Conservation (phyloP, 2,888 invertebrate species). For the Lasioglossum villosulum region DNA sequence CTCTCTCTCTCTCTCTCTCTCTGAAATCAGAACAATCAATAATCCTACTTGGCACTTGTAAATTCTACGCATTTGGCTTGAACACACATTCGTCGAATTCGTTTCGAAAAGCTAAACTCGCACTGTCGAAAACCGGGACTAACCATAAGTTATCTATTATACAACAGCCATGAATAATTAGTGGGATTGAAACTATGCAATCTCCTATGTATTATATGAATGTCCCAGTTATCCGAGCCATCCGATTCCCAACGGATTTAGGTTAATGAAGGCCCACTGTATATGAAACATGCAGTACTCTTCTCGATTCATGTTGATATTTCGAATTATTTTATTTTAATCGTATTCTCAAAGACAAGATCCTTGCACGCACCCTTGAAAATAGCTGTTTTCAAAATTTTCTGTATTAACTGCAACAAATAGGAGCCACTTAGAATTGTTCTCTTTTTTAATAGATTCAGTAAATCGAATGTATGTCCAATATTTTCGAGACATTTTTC, state of each 20-base stretch:
- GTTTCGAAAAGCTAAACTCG: background rate
- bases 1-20: too few species aligned
- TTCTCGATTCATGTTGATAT: background rate
- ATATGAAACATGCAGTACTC: background rate
- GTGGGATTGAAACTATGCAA: background rate
- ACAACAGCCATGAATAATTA: background rate
- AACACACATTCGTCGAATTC: background rate
- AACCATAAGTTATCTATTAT: background rate
- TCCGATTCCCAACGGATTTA: constrained; percentile 4
- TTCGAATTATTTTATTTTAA: background rate
- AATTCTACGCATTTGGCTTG: background rate
- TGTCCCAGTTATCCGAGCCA: background rate
- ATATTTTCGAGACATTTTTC: background rate
- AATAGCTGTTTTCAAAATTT: background rate
- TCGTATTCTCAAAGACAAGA: background rate
- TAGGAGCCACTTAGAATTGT: background rate
- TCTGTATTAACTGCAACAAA: background rate
- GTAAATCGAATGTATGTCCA: background rate
- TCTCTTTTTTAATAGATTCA: background rate
- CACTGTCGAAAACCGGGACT: background rate
- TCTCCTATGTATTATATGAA: background rate
- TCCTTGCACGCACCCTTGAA: background rate
- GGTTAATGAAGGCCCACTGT: background rate
- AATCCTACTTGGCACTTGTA: background rate
- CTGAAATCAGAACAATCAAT: background rate